phyloP scores from a whole-genome alignment of 1,140 invertebrate genomes.

The Ylistrum balloti region DNA sequence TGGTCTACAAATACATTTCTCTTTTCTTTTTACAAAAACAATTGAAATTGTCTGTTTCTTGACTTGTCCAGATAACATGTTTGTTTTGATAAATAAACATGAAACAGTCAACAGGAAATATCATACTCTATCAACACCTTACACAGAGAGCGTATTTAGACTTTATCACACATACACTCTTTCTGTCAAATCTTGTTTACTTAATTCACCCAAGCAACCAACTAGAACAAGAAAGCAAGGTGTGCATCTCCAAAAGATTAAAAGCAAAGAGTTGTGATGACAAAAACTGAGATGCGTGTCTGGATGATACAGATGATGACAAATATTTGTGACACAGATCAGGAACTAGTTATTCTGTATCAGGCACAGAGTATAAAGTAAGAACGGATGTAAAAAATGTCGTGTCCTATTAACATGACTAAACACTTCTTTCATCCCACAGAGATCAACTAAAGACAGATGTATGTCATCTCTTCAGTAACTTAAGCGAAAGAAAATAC shows the following conservation, averaged over 20 bases:
- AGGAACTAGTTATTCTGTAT: background rate
- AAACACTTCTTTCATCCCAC: too few relatives aligned
- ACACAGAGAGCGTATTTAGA: too few relatives aligned
- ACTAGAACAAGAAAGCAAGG: background rate
- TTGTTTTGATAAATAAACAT: too few relatives aligned
- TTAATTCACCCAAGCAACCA: background rate
- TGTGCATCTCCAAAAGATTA: background rate
- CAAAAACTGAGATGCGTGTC: background rate
- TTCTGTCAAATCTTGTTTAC: background rate
- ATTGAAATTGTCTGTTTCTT: constrained; percentile 11
- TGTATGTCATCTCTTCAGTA: too few relatives aligned
- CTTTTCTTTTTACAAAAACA: constrained; percentile 2
- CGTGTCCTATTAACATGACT: too few relatives aligned
- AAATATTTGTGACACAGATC: background rate
- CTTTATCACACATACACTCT: too few relatives aligned
- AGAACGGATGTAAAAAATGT: too few relatives aligned
- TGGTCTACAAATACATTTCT: background rate
- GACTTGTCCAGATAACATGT: background rate
- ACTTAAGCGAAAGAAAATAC: too few relatives aligned
- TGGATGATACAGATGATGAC: background rate
- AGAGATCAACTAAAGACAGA: too few relatives aligned
- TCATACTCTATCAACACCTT: too few relatives aligned
- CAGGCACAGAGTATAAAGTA: background rate
- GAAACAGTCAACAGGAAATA: too few relatives aligned
- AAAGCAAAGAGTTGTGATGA: background rate